These are phyloP conservation scores for Corydoras sp. DNA, from an alignment of 2,113 vertebrate species.

Conservation along the genomic window DNA sequence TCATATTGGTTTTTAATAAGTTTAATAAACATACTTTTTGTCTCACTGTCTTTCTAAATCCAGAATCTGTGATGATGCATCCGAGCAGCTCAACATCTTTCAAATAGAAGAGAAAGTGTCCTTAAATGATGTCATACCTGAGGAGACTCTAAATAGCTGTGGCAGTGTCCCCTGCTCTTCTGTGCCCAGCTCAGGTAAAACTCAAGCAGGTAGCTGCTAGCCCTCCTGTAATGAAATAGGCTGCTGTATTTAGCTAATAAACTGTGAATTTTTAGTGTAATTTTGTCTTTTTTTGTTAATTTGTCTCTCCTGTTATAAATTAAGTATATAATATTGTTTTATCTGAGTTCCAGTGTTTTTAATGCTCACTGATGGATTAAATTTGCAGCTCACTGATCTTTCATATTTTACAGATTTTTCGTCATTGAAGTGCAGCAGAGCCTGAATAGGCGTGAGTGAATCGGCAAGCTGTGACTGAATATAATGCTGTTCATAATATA, in stretches of 20 bases:
- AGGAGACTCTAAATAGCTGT: slow-evolving; percentile 75
- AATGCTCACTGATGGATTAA: neutral
- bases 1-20: no score
- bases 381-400: neutral
- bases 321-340: no score
- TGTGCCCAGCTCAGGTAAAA: slow-evolving; percentile 42
- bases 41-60: neutral
- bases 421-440: neutral
- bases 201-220: slow-evolving; percentile 40
- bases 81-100: slow-evolving; percentile 86
- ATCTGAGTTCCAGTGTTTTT: no score
- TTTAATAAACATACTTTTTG: no score
- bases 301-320: no score
- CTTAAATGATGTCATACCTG: slow-evolving; percentile 78
- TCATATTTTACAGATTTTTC: neutral
- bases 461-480: neutral
- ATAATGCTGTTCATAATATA: no score
- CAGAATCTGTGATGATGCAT: slow-evolving; percentile 86
- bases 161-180: slow-evolving; percentile 66
- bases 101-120: slow-evolving; percentile 86
- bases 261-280: no score
- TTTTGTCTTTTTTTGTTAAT: no score
- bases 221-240: slow-evolving; percentile 46
- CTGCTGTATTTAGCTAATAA: no score
- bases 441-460: neutral